Evolutionary conservation across 2,888 invertebrate genomes (phyloP).

Genomic region (Oithona nana): DNA sequence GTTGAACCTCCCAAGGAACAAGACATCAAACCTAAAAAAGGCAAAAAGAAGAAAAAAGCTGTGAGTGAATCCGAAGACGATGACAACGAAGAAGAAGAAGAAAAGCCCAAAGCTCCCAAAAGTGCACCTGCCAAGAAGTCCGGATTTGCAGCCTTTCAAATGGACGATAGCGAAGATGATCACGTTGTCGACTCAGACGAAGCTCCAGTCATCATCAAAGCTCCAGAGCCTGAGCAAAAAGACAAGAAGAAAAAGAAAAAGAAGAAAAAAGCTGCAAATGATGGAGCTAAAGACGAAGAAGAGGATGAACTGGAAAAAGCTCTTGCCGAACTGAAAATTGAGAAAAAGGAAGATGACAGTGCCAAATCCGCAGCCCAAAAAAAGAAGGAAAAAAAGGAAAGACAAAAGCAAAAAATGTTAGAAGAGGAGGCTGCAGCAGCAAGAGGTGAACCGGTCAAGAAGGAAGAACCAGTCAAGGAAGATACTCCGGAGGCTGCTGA

Average conservation of each 20-base stretch:
- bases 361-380: constrained; percentile 68
- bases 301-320: constrained; percentile 17
- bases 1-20: neutral
- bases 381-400: constrained; percentile 68
- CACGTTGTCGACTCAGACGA: neutral
- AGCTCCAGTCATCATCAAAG: neutral
- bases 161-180: constrained; percentile 18
- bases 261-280: constrained; percentile 28
- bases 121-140: neutral
- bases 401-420: constrained; percentile 43
- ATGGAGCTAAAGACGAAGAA: constrained; percentile 28
- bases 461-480: constrained; percentile 16
- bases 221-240: constrained; percentile 30
- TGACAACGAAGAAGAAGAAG: constrained; percentile 28
- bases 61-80: constrained; percentile 22
- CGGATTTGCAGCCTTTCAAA: constrained; percentile 19
- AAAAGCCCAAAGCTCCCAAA: constrained; percentile 19
- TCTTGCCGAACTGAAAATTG: constrained; percentile 6
- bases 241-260: constrained; percentile 32
- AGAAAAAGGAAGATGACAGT: constrained; percentile 24
- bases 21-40: constrained; percentile 37
- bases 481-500: constrained; percentile 21
- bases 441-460: constrained; percentile 16
- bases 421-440: neutral
- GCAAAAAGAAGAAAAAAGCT: neutral